Evolutionary conservation across 1,140 invertebrate species (phyloP).

Genomic region (Fopius arisanus): DNA sequence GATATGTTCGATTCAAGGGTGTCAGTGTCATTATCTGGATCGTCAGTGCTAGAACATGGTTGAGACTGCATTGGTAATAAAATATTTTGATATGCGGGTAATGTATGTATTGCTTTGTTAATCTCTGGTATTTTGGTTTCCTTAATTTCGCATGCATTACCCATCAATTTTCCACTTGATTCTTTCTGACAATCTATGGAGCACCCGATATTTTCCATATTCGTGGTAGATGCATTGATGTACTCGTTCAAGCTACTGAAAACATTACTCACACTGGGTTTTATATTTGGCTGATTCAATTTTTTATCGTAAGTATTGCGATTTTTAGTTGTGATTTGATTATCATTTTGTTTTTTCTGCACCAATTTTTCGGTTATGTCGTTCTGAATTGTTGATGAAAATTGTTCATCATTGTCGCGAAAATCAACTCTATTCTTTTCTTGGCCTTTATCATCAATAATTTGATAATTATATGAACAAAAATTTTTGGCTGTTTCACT

Average conservation of each 20-base stretch:
- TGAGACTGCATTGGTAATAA: constrained; percentile 52
- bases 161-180: neutral
- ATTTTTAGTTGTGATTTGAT: constrained; percentile 39
- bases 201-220: constrained; percentile 41
- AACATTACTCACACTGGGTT: constrained; percentile 69
- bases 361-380: constrained; percentile 50
- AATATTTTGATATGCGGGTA: constrained; percentile 51
- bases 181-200: constrained; percentile 17
- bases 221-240: constrained; percentile 61
- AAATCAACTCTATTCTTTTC: constrained; percentile 43
- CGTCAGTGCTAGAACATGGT: neutral
- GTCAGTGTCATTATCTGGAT: constrained; percentile 11
- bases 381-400: constrained; percentile 45
- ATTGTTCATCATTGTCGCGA: constrained; percentile 37
- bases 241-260: constrained; percentile 73
- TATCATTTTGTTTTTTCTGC: constrained; percentile 53
- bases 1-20: neutral
- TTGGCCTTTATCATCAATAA: constrained; percentile 39
- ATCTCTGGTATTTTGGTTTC: neutral
- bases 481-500: constrained; percentile 51
- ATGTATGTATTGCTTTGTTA: constrained; percentile 12
- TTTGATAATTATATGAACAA: constrained; percentile 39
- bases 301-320: constrained; percentile 58
- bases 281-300: constrained; percentile 56
- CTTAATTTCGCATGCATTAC: neutral